Evolutionary conservation across 2,888 invertebrate species (phyloP), one percentile per base, ranked within the genome.

Genomic region (Aphelenchoides bicaudatus): DNA sequence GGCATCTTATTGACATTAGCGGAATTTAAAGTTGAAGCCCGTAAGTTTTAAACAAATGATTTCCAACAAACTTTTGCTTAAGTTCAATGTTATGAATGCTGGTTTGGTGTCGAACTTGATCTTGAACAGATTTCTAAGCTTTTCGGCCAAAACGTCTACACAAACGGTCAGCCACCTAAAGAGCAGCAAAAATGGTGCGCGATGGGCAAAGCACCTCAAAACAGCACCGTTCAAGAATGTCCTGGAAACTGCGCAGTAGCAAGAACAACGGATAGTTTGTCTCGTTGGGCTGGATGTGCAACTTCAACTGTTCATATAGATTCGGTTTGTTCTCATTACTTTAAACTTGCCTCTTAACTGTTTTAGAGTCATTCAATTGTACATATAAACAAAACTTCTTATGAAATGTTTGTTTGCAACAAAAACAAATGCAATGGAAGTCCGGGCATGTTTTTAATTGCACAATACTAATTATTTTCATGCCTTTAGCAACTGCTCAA

Each of bases 381-480:
- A 8, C 43, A 25, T 8, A n/a, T 43, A 8, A 25, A 25, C 10
- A 43, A 43, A n/a, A 43, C 21, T 25, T 25, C 16, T 21, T 43
- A 8, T 25, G 43, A 43, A n/a, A 43, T 43, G 43, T 43, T 43
- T n/a, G n/a, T 43, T 8, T 43, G 43, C 43, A 43, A 21, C 25
- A 19, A n/a, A 43, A 25, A 43, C 23, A 25, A 19, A 8, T 43
- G 43, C 23, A 43, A 43, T n/a, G 43, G 25, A 25, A 43, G 25
- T 43, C 43, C 43, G 21, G 43, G 43, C 25, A 21, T 10, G 43
- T 43, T 43, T n/a, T n/a, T n/a, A n/a, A n/a, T n/a, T n/a, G n/a
- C n/a, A n/a, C n/a, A n/a, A n/a, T n/a, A n/a, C n/a, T n/a, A n/a
- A n/a, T n/a, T n/a, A n/a, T n/a, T n/a, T n/a, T n/a, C n/a, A n/a